phyloP scores from a whole-genome alignment of 2,888 invertebrate genomes.

The Aphidius colemani region DNA sequence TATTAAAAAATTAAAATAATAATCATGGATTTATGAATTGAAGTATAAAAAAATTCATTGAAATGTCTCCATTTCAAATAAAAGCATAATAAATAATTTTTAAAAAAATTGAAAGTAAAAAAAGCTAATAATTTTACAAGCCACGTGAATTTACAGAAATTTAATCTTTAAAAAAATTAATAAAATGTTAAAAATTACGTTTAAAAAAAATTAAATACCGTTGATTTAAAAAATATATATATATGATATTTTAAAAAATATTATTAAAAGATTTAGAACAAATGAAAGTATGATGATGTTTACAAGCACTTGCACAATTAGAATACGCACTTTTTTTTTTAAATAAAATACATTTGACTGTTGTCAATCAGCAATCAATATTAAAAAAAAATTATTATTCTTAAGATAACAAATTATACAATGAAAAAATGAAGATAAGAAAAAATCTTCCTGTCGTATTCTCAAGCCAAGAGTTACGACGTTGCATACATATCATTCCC shows the following conservation, averaged over 20 bases:
- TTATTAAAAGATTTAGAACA: constrained; percentile 20
- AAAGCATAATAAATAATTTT: constrained; percentile 16
- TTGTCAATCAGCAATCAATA: too few species aligned
- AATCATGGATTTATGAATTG: too few species aligned
- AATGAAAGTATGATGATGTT: constrained; percentile 9
- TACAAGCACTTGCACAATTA: constrained; percentile 30
- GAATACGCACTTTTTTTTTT: constrained; percentile 1
- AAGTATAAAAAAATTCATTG: too few species aligned
- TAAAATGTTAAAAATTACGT: neutral
- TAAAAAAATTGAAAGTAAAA: constrained; percentile 2
- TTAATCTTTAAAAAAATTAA: neutral
- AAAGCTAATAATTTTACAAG: neutral
- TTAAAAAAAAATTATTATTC: too few species aligned
- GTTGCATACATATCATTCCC: constrained; percentile 58
- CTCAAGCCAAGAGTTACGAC: constrained; percentile 31
- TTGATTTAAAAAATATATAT: constrained; percentile 20
- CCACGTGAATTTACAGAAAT: constrained; percentile 13
- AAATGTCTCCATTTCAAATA: neutral
- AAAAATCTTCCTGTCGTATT: constrained; percentile 27
- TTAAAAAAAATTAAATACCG: constrained; percentile 7
- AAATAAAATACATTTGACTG: neutral
- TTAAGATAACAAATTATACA: constrained; percentile 16
- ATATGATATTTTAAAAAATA: constrained; percentile 26
- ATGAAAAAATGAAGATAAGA: neutral
- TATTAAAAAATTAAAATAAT: neutral